Evolutionary conservation across 1,140 invertebrate genomes (phyloP).

Genomic region (Chrysopa pallens): DNA sequence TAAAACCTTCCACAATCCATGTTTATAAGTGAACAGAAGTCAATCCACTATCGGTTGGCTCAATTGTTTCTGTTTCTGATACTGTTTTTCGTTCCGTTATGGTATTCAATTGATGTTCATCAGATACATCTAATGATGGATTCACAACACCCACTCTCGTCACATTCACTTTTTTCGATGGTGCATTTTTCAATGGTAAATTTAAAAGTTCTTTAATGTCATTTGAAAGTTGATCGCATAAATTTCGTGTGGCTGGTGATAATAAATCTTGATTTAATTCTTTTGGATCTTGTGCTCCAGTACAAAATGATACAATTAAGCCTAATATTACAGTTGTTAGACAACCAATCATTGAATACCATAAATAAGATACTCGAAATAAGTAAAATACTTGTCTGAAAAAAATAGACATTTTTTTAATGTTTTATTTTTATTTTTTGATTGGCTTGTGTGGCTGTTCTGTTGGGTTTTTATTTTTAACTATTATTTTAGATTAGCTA

Average conservation of each 20-base stretch:
- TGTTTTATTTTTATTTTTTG: too few relatives aligned
- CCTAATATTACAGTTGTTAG: slow-evolving; percentile 40
- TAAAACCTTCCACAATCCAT: too few relatives aligned
- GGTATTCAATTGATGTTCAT: too few relatives aligned
- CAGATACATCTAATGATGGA: too few relatives aligned
- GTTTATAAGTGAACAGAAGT: too few relatives aligned
- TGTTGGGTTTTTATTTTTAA: too few relatives aligned
- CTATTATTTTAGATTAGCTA: too few relatives aligned
- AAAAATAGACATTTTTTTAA: slow-evolving; percentile 1
- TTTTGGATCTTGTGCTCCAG: slow-evolving; percentile 31
- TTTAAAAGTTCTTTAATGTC: slow-evolving; percentile 7
- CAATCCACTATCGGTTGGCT: too few relatives aligned
- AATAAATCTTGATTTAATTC: slow-evolving; percentile 31
- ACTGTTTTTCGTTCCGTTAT: too few relatives aligned
- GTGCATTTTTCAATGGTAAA: slow-evolving; percentile 6
- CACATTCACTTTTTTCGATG: background rate
- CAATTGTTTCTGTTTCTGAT: too few relatives aligned
- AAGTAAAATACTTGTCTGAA: slow-evolving; percentile 21
- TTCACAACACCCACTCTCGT: too few relatives aligned
- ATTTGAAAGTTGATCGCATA: slow-evolving; percentile 13
- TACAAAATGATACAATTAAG: slow-evolving; percentile 37
- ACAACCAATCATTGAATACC: slow-evolving; percentile 50
- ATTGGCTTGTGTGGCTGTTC: too few relatives aligned
- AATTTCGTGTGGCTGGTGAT: slow-evolving; percentile 27
- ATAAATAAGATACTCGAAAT: slow-evolving; percentile 51